phyloP scores from a whole-genome alignment of 37 sponge, comb jelly and placozoan genomes.

The Spongilla lacustris region DNA sequence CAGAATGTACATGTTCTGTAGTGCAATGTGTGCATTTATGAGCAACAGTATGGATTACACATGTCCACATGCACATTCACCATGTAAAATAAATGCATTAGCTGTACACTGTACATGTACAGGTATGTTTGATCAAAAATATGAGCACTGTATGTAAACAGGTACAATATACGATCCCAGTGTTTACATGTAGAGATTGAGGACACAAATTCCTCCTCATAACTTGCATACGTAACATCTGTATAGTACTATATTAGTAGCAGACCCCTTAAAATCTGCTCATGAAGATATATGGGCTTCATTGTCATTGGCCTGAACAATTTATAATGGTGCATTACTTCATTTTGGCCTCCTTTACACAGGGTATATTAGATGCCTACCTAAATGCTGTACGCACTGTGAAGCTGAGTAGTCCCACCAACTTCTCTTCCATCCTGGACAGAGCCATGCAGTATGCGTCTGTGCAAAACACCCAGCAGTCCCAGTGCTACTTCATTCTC shows the following conservation, averaged over 20 bases:
- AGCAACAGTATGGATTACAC: background rate
- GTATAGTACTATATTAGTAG: too few species aligned
- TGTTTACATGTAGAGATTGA: too few species aligned
- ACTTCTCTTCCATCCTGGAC: slow-evolving; percentile 82
- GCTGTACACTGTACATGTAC: background rate
- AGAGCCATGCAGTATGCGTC: slow-evolving; percentile 48
- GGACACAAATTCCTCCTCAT: too few species aligned
- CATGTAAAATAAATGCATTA: background rate
- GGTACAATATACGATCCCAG: background rate
- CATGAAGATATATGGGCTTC: background rate
- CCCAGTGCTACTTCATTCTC: slow-evolving; percentile 75
- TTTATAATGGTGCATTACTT: too few species aligned
- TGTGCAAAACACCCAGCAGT: slow-evolving; percentile 44
- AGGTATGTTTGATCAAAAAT: too few species aligned
- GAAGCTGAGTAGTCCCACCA: slow-evolving; percentile 82
- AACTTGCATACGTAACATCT: too few species aligned
- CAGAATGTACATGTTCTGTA: too few species aligned
- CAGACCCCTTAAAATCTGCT: too few species aligned
- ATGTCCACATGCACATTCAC: background rate
- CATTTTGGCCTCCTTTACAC: too few species aligned
- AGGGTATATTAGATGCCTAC: slow-evolving; percentile 89
- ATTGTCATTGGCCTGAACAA: too few species aligned
- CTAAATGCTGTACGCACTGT: slow-evolving; percentile 58
- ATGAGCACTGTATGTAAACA: background rate
- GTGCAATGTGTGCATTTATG: too few species aligned